A percentile compares a stretch with the other conserved stretches of the same genome.
Conservation (phyloP, 2,113 vertebrate species). For the Triplophysa rosa region DNA sequence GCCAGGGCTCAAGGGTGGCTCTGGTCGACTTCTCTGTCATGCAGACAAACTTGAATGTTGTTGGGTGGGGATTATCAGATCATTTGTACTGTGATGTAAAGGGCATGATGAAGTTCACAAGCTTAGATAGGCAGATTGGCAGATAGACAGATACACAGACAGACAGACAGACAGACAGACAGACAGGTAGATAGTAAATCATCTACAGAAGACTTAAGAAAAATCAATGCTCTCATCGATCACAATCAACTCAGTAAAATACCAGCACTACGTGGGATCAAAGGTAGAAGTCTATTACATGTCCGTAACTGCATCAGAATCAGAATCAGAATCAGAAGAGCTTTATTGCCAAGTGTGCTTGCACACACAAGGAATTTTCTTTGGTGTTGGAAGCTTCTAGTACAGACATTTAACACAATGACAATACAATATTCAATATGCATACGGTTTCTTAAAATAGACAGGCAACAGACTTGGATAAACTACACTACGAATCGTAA, state of each 20-base stretch:
- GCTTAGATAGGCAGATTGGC: neutral
- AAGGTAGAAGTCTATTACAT: conserved; percentile 10
- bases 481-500: conserved; percentile 34
- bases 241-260: conserved; percentile 32
- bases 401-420: too few species aligned
- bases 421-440: too few species aligned
- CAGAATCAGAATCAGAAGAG: too few species aligned
- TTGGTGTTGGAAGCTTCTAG: too few species aligned
- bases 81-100: neutral
- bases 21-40: neutral
- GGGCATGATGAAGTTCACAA: conserved; percentile 12
- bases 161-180: neutral
- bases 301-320: conserved; percentile 40
- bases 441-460: conserved; percentile 47
- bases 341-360: too few species aligned
- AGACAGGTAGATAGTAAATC: conserved; percentile 2
- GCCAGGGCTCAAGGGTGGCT: neutral
- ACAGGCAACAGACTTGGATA: conserved; percentile 1
- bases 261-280: conserved; percentile 8
- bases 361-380: too few species aligned
- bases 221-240: conserved; percentile 11
- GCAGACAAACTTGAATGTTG: conserved; percentile 8
- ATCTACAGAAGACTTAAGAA: conserved; percentile 2
- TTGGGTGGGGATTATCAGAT: conserved; percentile 12
- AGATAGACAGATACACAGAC: neutral